phyloP scores from a whole-genome alignment of 2,797 vertebrate genomes.

The Peromyscus nudipes region DNA sequence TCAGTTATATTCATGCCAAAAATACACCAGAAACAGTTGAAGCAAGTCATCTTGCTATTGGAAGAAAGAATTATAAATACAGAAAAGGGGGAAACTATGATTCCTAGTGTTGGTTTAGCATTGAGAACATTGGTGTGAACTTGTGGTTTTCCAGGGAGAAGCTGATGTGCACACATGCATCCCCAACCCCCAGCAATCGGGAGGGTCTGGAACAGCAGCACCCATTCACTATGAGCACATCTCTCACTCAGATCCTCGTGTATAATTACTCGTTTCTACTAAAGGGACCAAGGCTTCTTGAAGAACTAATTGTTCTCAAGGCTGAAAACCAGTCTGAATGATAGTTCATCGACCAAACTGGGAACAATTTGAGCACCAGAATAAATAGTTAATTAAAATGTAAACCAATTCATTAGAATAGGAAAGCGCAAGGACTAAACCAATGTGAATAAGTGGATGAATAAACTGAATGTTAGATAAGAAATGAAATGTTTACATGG shows the following conservation, averaged over 20 bases:
- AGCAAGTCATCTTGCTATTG: neutral
- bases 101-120: neutral
- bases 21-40: neutral
- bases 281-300: neutral
- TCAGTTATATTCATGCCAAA: no score
- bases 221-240: neutral
- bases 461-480: neutral
- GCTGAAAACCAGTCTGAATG: neutral
- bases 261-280: neutral
- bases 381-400: slow-evolving; percentile 65
- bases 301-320: neutral
- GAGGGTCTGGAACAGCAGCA: neutral
- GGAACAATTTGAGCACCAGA: neutral
- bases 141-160: neutral
- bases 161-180: neutral
- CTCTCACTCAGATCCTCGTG: neutral
- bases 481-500: neutral
- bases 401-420: neutral
- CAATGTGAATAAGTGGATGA: neutral
- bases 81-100: neutral
- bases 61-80: slow-evolving; percentile 5
- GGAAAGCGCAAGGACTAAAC: neutral
- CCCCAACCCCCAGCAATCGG: neutral
- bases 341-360: neutral
- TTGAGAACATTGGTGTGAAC: neutral